Base-by-base conservation (phyloP, 2,888 invertebrate species). In the Athalia rosae region DNA sequence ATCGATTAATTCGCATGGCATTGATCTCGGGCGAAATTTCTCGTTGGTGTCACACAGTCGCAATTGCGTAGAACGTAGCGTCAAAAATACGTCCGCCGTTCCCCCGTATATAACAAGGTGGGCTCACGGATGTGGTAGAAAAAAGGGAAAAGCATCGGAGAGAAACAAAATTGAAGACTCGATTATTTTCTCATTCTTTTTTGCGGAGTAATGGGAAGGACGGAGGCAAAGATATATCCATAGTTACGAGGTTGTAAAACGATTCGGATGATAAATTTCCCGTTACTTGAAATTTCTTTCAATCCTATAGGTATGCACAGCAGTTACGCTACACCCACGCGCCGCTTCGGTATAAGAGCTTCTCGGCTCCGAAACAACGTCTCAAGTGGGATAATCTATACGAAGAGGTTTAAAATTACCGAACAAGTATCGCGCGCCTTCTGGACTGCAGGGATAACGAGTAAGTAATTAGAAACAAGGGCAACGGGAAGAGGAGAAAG, bases 311-410 rank as follows among this genome's bases (percentile, higher is more conserved):
- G n/a, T n/a, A n/a, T n/a, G n/a, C n/a, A 28, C 1, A 28, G 1
- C 13, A 8, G 9, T 28, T 59, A 13, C 13, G 4, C 13, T 56
- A 11, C 4, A 4, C 13, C 9, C 28, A 13, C n/a, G 13, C 13
- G 13, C 13, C 4, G 41, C n/a, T 5, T 58, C 41, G 15, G 3
- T 28, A 28, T 28, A 28, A 28, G 28, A 28, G 28, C 28, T 28
- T 28, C 28, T 28, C 28, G 28, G 28, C 15, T 28, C 62, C n/a
- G n/a, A 62, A 64, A 8, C 48, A 64, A 4, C 64, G 48, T 48
- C 64, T 48, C 64, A 45, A 64, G 64, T 64, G 9, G 6, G 13
- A 13, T 64, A 47, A 64, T 64, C 64, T 47, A 64, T 64, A 48
- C 43, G 47, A 8, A 3, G 41, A 47, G 47, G 64, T 48, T 45